Percentiles rank a stretch among this genome's conserved stretches.
Conservation (phyloP, 2,888 invertebrate species). For the Deilephila elpenor region DNA sequence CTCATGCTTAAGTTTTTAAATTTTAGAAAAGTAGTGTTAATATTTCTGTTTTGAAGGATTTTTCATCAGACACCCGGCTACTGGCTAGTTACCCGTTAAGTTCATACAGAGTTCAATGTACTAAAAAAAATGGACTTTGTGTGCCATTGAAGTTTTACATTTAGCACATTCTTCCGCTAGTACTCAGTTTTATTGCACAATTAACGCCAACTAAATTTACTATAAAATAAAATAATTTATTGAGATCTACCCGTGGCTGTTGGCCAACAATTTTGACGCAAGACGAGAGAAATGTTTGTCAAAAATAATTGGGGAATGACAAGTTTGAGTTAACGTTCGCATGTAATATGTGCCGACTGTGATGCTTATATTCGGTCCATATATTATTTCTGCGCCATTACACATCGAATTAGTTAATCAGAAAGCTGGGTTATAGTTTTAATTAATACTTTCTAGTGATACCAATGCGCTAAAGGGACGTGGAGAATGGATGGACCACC, state of each 20-base stretch:
- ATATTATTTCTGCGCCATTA: background rate
- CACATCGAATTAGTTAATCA: background rate
- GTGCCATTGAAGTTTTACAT: constrained; percentile 11
- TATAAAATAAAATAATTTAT: constrained; percentile 30
- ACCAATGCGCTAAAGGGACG: too few species aligned
- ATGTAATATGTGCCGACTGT: constrained; percentile 6
- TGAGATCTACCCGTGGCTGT: constrained; percentile 29
- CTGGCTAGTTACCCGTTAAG: background rate
- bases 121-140: constrained; percentile 3
- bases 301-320: constrained; percentile 28
- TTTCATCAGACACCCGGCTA: too few species aligned
- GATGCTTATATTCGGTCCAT: background rate
- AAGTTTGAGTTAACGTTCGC: background rate
- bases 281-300: constrained; percentile 32
- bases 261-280: constrained; percentile 34
- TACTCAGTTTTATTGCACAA: constrained; percentile 23
- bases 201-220: constrained; percentile 17
- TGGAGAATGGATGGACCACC: too few species aligned
- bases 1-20: too few species aligned
- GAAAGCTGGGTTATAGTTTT: too few species aligned
- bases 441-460: too few species aligned
- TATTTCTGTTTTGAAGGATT: too few species aligned
- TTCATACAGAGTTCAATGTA: constrained; percentile 16
- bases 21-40: too few species aligned
- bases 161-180: background rate